phyloP scores from a whole-genome alignment of 1,140 invertebrate genomes.

The Holcopasites calliopsidis region DNA sequence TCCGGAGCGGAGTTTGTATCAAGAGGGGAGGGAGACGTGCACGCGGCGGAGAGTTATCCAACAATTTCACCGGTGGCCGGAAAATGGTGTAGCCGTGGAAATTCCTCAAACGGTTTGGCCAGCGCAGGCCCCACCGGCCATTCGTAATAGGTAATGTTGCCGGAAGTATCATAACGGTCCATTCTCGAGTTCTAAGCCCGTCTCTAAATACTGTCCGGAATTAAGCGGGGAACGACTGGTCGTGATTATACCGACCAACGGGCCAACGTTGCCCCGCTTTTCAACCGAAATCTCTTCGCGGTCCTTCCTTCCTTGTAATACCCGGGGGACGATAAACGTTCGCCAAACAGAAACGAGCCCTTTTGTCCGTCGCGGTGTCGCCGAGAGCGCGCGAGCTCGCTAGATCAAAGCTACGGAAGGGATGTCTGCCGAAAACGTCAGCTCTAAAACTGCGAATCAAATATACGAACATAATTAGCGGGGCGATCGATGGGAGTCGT shows the following conservation, averaged over 20 bases:
- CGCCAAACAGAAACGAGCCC: not conserved
- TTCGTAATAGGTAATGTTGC: constrained; percentile 25
- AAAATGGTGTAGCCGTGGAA: constrained; percentile 22
- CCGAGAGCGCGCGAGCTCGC: too few relatives aligned
- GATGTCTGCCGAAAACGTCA: too few relatives aligned
- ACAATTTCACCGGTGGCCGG: constrained; percentile 21
- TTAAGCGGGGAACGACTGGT: constrained; percentile 37
- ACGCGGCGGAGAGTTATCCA: constrained; percentile 28
- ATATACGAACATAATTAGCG: too few relatives aligned
- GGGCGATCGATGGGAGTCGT: not conserved
- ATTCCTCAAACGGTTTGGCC: constrained; percentile 44
- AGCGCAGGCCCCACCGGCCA: not conserved
- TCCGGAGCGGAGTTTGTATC: constrained; percentile 18
- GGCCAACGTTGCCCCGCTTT: not conserved
- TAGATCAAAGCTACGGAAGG: too few relatives aligned
- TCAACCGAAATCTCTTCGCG: constrained; percentile 16
- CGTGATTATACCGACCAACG: constrained; percentile 15
- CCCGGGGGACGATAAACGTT: not conserved
- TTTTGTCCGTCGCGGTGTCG: too few relatives aligned
- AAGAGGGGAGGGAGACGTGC: not conserved
- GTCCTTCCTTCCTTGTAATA: not conserved
- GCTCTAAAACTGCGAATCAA: too few relatives aligned
- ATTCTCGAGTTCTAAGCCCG: constrained; percentile 49
- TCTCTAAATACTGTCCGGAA: constrained; percentile 37
- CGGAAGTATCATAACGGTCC: constrained; percentile 45